Conservation (phyloP, 2,113 vertebrate genomes). For the Ctenodactylus gundi region DNA sequence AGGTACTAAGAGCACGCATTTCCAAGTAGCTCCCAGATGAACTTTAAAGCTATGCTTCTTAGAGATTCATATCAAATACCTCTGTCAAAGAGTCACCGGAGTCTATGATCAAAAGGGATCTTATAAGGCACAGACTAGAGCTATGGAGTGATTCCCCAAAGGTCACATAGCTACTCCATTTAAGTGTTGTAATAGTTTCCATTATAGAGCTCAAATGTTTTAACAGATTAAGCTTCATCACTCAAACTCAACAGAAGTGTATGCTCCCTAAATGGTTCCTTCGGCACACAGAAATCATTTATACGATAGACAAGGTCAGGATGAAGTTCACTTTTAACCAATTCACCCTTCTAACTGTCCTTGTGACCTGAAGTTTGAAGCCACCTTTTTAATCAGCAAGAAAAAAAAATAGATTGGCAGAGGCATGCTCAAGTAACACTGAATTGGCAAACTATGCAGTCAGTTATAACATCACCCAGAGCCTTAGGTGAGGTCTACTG, state of each 20-base stretch:
- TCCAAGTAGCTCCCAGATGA: background rate
- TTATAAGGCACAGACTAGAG: background rate
- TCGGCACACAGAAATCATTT: background rate
- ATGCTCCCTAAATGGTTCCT: background rate
- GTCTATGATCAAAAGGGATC: background rate
- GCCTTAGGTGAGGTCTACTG: background rate
- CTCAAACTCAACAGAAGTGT: background rate
- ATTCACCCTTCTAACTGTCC: background rate
- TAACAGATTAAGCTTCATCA: conserved; percentile 9
- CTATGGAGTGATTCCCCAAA: background rate
- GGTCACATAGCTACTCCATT: background rate
- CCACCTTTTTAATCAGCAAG: background rate
- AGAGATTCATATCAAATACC: background rate
- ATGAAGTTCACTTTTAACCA: background rate
- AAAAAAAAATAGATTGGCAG: background rate
- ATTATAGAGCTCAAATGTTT: background rate
- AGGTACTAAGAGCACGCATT: background rate
- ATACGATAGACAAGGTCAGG: background rate
- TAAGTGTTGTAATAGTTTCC: background rate
- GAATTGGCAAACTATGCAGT: background rate
- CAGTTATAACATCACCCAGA: background rate
- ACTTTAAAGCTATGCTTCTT: background rate
- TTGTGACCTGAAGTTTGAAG: background rate
- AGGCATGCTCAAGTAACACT: background rate
- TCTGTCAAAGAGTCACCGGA: background rate